Evolutionary conservation across 2,888 invertebrate species (phyloP).

Genomic region (Nemotelus nigrinus): DNA sequence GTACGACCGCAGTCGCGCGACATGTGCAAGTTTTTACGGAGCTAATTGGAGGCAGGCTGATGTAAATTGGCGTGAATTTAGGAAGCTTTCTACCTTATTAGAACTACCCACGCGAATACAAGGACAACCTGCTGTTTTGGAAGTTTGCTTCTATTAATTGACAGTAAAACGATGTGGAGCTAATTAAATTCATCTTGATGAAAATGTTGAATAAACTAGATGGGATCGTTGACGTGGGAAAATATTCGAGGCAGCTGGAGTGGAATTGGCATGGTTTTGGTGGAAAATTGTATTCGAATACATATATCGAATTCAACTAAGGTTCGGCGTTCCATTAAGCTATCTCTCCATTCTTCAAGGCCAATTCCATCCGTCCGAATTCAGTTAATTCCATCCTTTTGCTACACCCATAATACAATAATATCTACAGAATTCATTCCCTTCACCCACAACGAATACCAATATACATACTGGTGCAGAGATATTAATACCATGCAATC

Average conservation of each 20-base stretch:
- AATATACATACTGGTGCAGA: neutral
- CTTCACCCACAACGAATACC: too few species aligned
- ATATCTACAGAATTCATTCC: too few species aligned
- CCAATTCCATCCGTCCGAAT: too few species aligned
- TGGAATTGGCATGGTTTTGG: neutral
- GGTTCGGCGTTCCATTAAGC: too few species aligned
- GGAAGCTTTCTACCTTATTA: neutral
- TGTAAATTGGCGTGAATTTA: neutral
- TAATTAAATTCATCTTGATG: neutral
- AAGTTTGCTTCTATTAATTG: neutral
- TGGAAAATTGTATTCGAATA: neutral
- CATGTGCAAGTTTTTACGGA: neutral
- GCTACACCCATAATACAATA: too few species aligned
- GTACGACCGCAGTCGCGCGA: neutral
- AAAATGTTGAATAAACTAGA: neutral
- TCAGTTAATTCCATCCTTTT: too few species aligned
- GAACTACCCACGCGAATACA: neutral
- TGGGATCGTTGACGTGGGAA: too few species aligned
- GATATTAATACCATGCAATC: neutral
- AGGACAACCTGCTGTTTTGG: slow-evolving; percentile 1
- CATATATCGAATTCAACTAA: too few species aligned
- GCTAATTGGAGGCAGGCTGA: neutral
- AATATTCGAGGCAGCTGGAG: neutral
- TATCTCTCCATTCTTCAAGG: too few species aligned
- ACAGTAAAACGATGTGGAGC: neutral